These are phyloP conservation scores for Spilogale gracilis DNA, from an alignment of 2,113 vertebrate genomes.

Conservation along the genomic window DNA sequence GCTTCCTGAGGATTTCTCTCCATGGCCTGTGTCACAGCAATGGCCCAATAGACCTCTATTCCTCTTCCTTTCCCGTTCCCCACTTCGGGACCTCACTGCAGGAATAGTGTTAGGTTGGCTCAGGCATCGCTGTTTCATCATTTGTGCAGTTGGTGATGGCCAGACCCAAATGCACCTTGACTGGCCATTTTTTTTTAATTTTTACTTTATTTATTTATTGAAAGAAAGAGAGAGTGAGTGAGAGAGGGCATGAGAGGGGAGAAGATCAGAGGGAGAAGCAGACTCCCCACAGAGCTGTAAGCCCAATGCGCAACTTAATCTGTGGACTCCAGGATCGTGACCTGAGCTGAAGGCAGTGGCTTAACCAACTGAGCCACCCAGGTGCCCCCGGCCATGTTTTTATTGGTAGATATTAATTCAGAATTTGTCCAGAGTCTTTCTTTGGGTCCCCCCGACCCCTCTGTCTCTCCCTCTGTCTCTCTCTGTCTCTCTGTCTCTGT, in stretches of 20 bases:
- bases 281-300: too few relatives aligned
- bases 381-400: not conserved
- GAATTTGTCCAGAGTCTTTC: not conserved
- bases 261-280: too few relatives aligned
- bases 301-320: too few relatives aligned
- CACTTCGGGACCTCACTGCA: not conserved
- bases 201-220: too few relatives aligned
- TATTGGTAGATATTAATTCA: not conserved
- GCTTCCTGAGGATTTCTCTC: not conserved
- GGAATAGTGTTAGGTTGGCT: not conserved
- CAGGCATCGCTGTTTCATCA: not conserved
- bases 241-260: too few relatives aligned
- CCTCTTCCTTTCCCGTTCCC: not conserved
- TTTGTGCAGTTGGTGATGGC: not conserved
- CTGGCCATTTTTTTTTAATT: not conserved
- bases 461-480: not conserved
- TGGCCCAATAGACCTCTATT: accelerated
- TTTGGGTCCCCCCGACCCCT: not conserved
- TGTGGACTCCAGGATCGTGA: too few relatives aligned
- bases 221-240: too few relatives aligned
- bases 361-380: too few relatives aligned
- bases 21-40: accelerated
- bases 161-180: not conserved
- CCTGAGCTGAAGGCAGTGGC: too few relatives aligned
- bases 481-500: not conserved